A percentile compares a stretch with the other conserved stretches of the same genome.
These are phyloP conservation scores for Entomobrya multifasciata DNA, from an alignment of 2,888 invertebrate genomes.

Conservation along the genomic window DNA sequence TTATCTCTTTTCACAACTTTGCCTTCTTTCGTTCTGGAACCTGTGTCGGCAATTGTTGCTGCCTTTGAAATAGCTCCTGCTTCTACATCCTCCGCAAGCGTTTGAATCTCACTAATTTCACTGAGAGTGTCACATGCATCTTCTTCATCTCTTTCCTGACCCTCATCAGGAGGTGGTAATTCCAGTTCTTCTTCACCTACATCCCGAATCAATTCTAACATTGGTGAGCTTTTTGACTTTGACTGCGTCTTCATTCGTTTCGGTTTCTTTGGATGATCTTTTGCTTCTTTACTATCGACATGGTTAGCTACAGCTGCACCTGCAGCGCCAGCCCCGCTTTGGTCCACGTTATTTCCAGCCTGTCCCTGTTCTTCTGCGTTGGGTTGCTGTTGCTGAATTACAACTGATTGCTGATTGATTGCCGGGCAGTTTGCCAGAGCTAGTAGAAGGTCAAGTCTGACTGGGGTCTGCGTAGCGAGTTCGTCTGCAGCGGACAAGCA, in stretches of 20 bases:
- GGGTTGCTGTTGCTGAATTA: constrained; percentile 83
- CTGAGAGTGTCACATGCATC: constrained; percentile 78
- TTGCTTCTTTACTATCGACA: constrained; percentile 41
- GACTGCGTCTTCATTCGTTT: constrained; percentile 73
- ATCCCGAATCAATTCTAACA: constrained; percentile 85
- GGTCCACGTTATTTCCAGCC: constrained; percentile 4
- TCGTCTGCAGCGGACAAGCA: constrained; percentile 93
- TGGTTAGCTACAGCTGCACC: constrained; percentile 22
- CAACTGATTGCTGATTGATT: constrained; percentile 82
- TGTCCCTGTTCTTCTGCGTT: constrained; percentile 80
- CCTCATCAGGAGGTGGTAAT: constrained; percentile 59
- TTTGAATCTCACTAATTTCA: constrained; percentile 79
- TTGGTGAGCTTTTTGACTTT: constrained; percentile 77
- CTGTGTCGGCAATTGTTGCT: neutral
- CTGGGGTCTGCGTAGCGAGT: constrained; percentile 94
- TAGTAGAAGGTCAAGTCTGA: constrained; percentile 91
- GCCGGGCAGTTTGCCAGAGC: constrained; percentile 87
- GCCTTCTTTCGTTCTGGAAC: neutral
- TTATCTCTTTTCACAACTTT: constrained; percentile 33
- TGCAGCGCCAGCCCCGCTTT: constrained; percentile 81
- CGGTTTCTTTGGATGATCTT: constrained; percentile 64
- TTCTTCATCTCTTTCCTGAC: constrained; percentile 70
- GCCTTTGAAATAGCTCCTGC: constrained; percentile 83
- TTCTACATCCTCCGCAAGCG: constrained; percentile 76
- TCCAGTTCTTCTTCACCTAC: constrained; percentile 84